phyloP scores from a whole-genome alignment of 2,888 invertebrate species.

The Agrochola macilenta region DNA sequence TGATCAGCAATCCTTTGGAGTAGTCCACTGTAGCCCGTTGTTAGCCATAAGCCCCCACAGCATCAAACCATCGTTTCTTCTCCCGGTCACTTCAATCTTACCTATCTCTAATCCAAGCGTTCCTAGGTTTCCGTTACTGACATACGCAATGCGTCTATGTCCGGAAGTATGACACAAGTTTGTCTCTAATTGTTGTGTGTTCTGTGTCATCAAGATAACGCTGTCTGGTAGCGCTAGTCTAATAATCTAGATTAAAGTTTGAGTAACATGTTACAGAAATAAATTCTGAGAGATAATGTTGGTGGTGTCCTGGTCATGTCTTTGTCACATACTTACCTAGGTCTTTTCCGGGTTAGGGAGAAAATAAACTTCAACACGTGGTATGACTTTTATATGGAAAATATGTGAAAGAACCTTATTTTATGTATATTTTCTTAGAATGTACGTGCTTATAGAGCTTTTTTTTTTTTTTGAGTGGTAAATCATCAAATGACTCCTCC shows the following conservation, averaged over 20 bases:
- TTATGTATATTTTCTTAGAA: too few relatives aligned
- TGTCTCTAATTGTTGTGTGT: conserved; percentile 1
- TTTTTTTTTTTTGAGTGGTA: too few relatives aligned
- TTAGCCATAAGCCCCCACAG: background rate
- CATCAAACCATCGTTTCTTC: background rate
- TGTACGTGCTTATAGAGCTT: too few relatives aligned
- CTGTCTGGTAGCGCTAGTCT: conserved; percentile 23
- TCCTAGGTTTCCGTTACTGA: background rate
- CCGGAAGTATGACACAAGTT: conserved; percentile 13
- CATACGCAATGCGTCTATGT: background rate
- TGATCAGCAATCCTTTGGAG: background rate
- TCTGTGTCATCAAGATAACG: conserved; percentile 31
- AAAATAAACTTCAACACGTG: too few relatives aligned
- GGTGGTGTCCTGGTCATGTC: conserved; percentile 12
- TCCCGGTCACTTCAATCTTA: background rate
- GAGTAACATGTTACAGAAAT: conserved; percentile 33
- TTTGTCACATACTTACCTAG: background rate
- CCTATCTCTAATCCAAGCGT: background rate
- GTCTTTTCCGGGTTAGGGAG: background rate
- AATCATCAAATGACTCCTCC: too few relatives aligned
- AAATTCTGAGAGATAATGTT: conserved; percentile 13
- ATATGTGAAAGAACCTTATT: too few relatives aligned
- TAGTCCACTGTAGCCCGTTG: background rate
- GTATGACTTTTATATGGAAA: too few relatives aligned
- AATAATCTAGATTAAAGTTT: conserved; percentile 42